These are phyloP conservation scores for Plumapathes pennacea DNA, from an alignment of 92 coral and sea anemone species.

Conservation along the genomic window DNA sequence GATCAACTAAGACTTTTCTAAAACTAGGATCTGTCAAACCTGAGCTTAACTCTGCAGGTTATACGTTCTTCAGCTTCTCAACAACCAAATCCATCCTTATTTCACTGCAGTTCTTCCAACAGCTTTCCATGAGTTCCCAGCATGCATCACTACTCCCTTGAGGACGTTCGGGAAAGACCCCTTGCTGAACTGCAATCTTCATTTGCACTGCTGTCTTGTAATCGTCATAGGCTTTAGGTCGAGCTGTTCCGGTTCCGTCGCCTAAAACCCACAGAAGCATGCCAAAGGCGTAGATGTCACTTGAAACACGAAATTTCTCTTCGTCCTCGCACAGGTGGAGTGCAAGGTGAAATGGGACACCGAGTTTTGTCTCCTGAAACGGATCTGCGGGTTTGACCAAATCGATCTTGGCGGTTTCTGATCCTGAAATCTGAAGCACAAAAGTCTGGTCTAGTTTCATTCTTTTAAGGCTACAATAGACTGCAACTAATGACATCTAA, in stretches of 20 bases:
- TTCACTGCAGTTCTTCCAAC: slow-evolving; percentile 23
- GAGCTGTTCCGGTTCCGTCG: slow-evolving; percentile 50
- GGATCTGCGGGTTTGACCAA: slow-evolving; percentile 60
- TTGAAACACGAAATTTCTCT: slow-evolving; percentile 11
- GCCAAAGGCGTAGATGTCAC: slow-evolving; percentile 66
- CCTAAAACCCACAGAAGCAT: slow-evolving; percentile 54
- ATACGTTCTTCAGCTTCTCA: too few relatives aligned
- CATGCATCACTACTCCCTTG: slow-evolving; percentile 34
- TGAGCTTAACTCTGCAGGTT: too few relatives aligned
- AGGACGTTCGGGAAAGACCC: slow-evolving; percentile 42
- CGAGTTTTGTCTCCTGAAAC: slow-evolving; percentile 42
- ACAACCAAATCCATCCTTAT: slow-evolving; percentile 11
- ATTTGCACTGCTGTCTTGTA: slow-evolving; percentile 31
- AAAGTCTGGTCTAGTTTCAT: too few relatives aligned
- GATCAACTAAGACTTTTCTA: too few relatives aligned
- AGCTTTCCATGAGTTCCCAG: slow-evolving; percentile 47
- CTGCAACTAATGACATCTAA: too few relatives aligned
- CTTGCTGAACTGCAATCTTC: slow-evolving; percentile 42
- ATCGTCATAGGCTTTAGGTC: slow-evolving; percentile 41
- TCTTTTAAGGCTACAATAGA: too few relatives aligned
- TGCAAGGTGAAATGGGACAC: slow-evolving; percentile 53
- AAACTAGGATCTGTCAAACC: too few relatives aligned
- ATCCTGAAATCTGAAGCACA: too few relatives aligned
- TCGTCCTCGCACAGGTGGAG: slow-evolving; percentile 32
- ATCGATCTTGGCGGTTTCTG: slow-evolving; percentile 56